Base-by-base conservation (phyloP, 2,888 invertebrate genomes). In the Tortricodes alternella region DNA sequence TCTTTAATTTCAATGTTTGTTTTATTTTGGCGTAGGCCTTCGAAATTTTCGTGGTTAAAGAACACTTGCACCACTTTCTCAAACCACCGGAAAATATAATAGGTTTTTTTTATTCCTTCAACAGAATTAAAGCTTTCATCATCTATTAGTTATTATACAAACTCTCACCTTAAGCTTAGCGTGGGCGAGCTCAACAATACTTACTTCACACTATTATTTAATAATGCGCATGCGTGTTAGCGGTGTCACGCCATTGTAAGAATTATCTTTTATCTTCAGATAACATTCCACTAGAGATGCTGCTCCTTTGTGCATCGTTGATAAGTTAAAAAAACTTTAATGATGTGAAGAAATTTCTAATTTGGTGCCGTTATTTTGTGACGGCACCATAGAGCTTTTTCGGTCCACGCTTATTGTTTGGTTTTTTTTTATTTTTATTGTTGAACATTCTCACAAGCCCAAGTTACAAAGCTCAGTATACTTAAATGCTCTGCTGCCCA, bases 161-260 rank as follows among this genome's bases (percentile, higher is more conserved):
- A 24, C 24, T 46, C 29, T 34, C 24, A 6, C 27, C 27, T 43
- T 35, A 49, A 43, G 51, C 21, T n/a, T 9, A 9, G 27, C 11
- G 58, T 52, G 46, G 48, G 53, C 52, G 27, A 41, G 23, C 52
- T 27, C 21, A 46, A 58, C 58, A 58, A 58, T 53, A 49, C 46
- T 73, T 67, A 70, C 71, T 68, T 72, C 66, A 67, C 74, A 72
- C 77, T 72, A 77, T 79, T 76, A 78, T 75, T 70, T 68, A 68
- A 73, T 73, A 71, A 32, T 55, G 49, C 53, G 58, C 53, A 59
- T 53, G 56, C 49, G 56, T 50, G 56, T 56, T 50, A 50, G 50
- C 38, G 21, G 27, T 56, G 50, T 50, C 49, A 43, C 43, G 56
- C 56, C 21, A 44, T 56, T 37, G 55, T 55, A 55, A 27, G 44